Evolutionary conservation across 2,888 invertebrate genomes (phyloP), one percentile per base, ranked within the genome.

Genomic region (Macrosoma leucophasiata): DNA sequence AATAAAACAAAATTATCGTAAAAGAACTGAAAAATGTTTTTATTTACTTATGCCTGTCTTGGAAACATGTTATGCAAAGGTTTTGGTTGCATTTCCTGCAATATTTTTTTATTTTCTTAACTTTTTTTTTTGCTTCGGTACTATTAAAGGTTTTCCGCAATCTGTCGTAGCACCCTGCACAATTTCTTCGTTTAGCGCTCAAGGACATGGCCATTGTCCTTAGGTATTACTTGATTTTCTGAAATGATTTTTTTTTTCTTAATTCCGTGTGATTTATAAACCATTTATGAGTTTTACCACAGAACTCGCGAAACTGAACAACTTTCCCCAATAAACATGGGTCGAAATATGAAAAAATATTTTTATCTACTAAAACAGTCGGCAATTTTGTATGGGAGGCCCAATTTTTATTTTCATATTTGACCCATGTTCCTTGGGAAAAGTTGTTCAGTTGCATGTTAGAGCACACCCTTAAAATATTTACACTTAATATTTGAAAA

Each of bases 171-270:
- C 53, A 52, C 38, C 49, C 47, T 43, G 50, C 53, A 50, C 50
- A 53, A 50, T 52, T 50, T 48, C 47, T 43, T 21, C 51, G 43
- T 45, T 52, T 53, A 43, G 41, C 23, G 39, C 46, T 52, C 52
- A 41, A 48, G 51, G 37, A 50, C 34, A 44, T 50, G 50, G 18
- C 46, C 31, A 41, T 39, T 42, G 29, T 38, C 37, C 28, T 36
- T 41, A 6, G 22, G 21, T 37, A 28, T n/a, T n/a, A n/a, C 28
- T 23, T 15, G 20, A 30, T 46, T 40, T 40, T 39, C 46, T 48
- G 39, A 33, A 50, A 39, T 33, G n/a, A 30, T n/a, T 22, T 13
- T 22, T 22, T 9, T 30, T 30, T 22, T 5, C 9, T 14, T 22
- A 13, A 26, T 27, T 33, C 13, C 21, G 20, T 27, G 21, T 26